Evolutionary conservation across 2,113 vertebrate genomes (phyloP), one percentile per base, ranked within the genome.

Genomic region (Ornithorhynchus anatinus): DNA sequence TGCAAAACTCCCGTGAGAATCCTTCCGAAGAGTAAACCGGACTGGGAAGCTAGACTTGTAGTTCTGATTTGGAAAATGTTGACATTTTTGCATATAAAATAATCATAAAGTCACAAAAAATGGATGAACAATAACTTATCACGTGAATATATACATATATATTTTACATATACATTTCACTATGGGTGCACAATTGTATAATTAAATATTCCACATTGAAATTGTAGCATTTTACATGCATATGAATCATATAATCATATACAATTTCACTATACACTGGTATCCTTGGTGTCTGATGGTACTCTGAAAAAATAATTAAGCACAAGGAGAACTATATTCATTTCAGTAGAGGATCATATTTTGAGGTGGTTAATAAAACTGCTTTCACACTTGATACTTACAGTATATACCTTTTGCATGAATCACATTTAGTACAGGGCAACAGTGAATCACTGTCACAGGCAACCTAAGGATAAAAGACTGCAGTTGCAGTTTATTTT

Each of bases 401-500:
- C 60, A 82, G 69, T 76, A 69, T 80, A 79, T 1, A 22, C 73
- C 68, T 69, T 23, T 47, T 72, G 82, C 31, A 7, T 80, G 88
- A 89, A 80, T 84, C 66, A 76, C 65, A 77, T 79, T 87, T 64
- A 11, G 53, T 70, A 58, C 58, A 75, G 66, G 68, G 58, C 62
- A 68, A 59, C 56, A 81, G 56, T 82, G 81, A 86, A 66, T 67
- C 73, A 84, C 72, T 77, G 69, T 85, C 89, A 80, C 37, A 65
- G 86, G 81, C 69, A 88, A 75, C 72, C 61, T 20, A 64, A 78
- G 73, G 84, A 88, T 86, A 84, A 89, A 89, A 89, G 54, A 83
- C 77, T 39, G 3, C 69, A 84, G 74, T 83, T 87, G 82, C 67
- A 63, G 80, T 80, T 89, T 82, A 75, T 82, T 85, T 87, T 79